These are phyloP conservation scores for Cairina moschata DNA, from an alignment of 2,113 vertebrate genomes.

Conservation along the genomic window DNA sequence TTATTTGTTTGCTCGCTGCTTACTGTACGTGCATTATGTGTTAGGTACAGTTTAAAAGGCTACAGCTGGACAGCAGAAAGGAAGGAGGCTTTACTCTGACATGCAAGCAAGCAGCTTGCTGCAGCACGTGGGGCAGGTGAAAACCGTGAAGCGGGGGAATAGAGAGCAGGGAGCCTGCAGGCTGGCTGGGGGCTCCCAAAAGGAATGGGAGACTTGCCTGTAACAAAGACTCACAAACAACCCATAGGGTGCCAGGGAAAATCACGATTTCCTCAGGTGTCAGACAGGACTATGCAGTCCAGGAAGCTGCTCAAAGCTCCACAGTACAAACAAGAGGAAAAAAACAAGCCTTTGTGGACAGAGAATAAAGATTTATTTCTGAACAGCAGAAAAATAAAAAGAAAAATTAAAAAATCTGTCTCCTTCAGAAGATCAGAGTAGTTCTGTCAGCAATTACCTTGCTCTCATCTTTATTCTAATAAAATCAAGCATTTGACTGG, in stretches of 20 bases:
- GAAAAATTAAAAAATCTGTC: too few relatives aligned
- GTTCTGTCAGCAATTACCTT: not conserved
- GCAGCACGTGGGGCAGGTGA: not conserved
- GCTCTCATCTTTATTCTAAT: not conserved
- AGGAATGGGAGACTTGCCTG: not conserved
- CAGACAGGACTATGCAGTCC: not conserved
- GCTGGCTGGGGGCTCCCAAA: not conserved
- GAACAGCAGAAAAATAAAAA: not conserved
- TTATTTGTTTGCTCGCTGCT: not conserved
- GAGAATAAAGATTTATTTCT: not conserved
- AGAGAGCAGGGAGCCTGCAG: not conserved
- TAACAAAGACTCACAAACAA: not conserved
- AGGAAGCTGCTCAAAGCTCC: not conserved
- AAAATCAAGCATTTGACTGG: not conserved
- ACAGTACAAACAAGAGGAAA: not conserved
- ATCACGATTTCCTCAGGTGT: not conserved
- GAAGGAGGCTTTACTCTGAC: not conserved
- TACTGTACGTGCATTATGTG: not conserved
- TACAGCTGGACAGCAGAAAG: not conserved
- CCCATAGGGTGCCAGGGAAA: not conserved
- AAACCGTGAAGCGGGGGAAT: not conserved
- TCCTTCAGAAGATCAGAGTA: not conserved
- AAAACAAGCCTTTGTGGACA: not conserved
- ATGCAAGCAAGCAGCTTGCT: not conserved
- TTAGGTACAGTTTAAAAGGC: not conserved